A percentile compares a stretch with the other conserved stretches of the same genome.
Evolutionary conservation across 1,140 invertebrate genomes (phyloP).

Genomic region (Cheumatopsyche charites): DNA sequence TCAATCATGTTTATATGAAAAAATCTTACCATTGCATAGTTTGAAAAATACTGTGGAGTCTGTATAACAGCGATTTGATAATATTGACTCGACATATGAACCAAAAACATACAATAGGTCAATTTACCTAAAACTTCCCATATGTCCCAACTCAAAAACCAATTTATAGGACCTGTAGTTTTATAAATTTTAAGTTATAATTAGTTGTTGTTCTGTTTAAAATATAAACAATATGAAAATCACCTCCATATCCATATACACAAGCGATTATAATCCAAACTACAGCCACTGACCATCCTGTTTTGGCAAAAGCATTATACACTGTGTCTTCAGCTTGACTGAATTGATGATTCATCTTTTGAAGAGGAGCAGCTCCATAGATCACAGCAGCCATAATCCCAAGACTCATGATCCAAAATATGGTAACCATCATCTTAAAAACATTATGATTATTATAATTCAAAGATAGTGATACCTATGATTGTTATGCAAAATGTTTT

Average conservation of each 20-base stretch:
- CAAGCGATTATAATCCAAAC: slow-evolving; percentile 66
- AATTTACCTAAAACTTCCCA: slow-evolving; percentile 61
- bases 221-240: neutral
- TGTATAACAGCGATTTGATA: too few species aligned
- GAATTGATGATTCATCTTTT: neutral
- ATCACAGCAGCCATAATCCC: slow-evolving; percentile 4
- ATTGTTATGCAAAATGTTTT: too few species aligned
- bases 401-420: slow-evolving; percentile 11
- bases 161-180: slow-evolving; percentile 58
- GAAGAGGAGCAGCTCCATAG: neutral
- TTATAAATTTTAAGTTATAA: slow-evolving; percentile 10
- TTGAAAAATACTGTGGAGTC: neutral
- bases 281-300: slow-evolving; percentile 56
- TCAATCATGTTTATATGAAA: neutral
- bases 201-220: slow-evolving; percentile 20
- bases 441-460: too few species aligned
- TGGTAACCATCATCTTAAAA: neutral
- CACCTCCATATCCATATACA: slow-evolving; percentile 65
- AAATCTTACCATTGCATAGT: neutral
- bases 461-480: too few species aligned
- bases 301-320: slow-evolving; percentile 53
- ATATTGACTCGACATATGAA: slow-evolving; percentile 53
- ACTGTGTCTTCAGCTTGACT: neutral
- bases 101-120: slow-evolving; percentile 61
- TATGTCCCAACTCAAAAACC: slow-evolving; percentile 57